Evolutionary conservation across 2,113 vertebrate species (phyloP).

Genomic region (Solenodon paradoxus): DNA sequence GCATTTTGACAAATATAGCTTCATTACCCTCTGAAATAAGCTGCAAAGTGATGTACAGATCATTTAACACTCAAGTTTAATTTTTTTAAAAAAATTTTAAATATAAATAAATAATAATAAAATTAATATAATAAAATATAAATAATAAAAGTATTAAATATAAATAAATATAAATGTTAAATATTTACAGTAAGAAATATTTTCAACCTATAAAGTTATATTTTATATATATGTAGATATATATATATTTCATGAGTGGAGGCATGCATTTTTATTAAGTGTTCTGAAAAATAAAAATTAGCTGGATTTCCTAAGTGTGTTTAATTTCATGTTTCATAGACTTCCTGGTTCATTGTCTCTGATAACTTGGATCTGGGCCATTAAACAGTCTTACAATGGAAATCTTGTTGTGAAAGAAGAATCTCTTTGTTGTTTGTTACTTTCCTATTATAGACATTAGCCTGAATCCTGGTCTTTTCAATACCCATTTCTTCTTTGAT

Average conservation of each 20-base stretch:
- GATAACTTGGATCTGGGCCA: conserved; percentile 9
- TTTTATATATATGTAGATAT: neutral
- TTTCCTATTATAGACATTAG: conserved; percentile 22
- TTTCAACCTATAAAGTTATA: neutral
- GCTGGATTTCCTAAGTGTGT: conserved; percentile 28
- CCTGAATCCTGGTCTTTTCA: conserved; percentile 6
- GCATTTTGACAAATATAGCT: neutral
- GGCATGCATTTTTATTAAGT: neutral
- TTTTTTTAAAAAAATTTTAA: too few species aligned
- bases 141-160: too few species aligned
- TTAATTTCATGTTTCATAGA: conserved; percentile 25
- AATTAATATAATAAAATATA: too few species aligned
- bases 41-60: neutral
- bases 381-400: conserved; percentile 24
- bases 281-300: conserved; percentile 15
- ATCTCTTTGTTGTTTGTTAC: neutral
- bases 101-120: too few species aligned
- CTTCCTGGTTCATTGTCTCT: neutral
- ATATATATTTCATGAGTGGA: neutral
- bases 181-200: conserved; percentile 28
- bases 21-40: conserved; percentile 12
- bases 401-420: conserved; percentile 19
- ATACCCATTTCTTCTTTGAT: neutral
- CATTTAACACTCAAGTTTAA: conserved; percentile 2
- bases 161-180: neutral